A percentile compares a stretch with the other conserved stretches of the same genome.
Evolutionary conservation across 2,888 invertebrate species (phyloP).

Genomic region (Cosmia trapezina): DNA sequence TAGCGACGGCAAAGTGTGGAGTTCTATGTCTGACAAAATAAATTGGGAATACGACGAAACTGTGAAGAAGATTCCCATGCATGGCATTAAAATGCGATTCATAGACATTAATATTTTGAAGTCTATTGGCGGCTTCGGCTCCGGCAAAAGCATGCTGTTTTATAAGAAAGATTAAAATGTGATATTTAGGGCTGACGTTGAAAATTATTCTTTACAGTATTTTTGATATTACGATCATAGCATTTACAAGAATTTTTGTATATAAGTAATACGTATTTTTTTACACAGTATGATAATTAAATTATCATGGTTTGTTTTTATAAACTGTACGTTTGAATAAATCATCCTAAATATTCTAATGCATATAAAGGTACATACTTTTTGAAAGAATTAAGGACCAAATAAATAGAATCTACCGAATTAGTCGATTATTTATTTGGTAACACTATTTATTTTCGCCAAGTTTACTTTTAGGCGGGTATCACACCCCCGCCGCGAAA

Average conservation of each 20-base stretch:
- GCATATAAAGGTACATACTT: neutral
- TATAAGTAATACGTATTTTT: conserved; percentile 12
- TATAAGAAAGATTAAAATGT: conserved; percentile 65
- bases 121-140: conserved; percentile 79
- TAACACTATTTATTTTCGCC: conserved; percentile 15
- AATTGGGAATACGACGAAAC: conserved; percentile 71
- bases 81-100: conserved; percentile 72
- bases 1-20: conserved; percentile 75
- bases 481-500: too few species aligned
- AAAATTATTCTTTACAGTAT: conserved; percentile 8
- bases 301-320: conserved; percentile 3
- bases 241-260: conserved; percentile 1
- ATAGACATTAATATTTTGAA: conserved; percentile 76
- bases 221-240: neutral
- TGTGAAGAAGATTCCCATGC: conserved; percentile 73
- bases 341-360: neutral
- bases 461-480: neutral
- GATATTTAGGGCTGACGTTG: neutral
- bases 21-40: conserved; percentile 68
- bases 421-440: conserved; percentile 26
- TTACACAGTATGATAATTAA: conserved; percentile 12
- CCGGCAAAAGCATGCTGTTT: conserved; percentile 76
- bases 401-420: neutral
- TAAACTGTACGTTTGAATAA: neutral
- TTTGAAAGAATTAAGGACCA: neutral